Evolutionary conservation across 2,888 invertebrate species (phyloP), one percentile per base, ranked within the genome.

Genomic region (Trachelus tabidus): DNA sequence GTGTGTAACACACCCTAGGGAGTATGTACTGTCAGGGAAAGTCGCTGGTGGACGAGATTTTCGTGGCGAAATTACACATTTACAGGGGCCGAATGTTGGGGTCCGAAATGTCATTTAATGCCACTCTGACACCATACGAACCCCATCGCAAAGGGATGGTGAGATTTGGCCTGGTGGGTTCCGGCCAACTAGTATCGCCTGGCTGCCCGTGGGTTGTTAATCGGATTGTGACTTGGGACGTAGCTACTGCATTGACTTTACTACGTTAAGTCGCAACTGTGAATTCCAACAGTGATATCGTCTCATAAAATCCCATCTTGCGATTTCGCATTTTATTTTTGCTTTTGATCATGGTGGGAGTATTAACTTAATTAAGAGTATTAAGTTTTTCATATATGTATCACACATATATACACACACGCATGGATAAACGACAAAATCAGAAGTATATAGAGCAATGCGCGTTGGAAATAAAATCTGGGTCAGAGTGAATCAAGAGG

Each of bases 401-500:
- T 34, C 6, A 34, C 1, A 34, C 1, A 34, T 34, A 34, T 34
- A 34, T 6, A 34, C 1, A 15, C 15, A 4, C 15, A 1, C 12
- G 0, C 1, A 15, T 6, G 15, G 23, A 56, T 9, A 9, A 56
- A 23, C 56, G 9, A 56, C 23, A 9, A 23, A 23, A 23, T 56
- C 56, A 56, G 56, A 56, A 23, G 0, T 23, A 56, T 23, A 9
- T 9, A 56, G 56, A 56, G 9, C 56, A 56, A 23, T 56, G 56
- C 56, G 56, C 9, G 2, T 81, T 81, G 79, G 82, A 81, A 83
- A 82, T 81, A 83, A 83, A 83, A 89, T 86, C 83, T 85, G 81
- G 87, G 85, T 86, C 87, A 84, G 77, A 77, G 81, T 79, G 85
- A 88, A 87, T 87, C 87, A 87, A 86, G 87, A 79, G 86, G 82